phyloP scores from a whole-genome alignment of 2,888 invertebrate genomes.

The Fissipunctia ypsillon region DNA sequence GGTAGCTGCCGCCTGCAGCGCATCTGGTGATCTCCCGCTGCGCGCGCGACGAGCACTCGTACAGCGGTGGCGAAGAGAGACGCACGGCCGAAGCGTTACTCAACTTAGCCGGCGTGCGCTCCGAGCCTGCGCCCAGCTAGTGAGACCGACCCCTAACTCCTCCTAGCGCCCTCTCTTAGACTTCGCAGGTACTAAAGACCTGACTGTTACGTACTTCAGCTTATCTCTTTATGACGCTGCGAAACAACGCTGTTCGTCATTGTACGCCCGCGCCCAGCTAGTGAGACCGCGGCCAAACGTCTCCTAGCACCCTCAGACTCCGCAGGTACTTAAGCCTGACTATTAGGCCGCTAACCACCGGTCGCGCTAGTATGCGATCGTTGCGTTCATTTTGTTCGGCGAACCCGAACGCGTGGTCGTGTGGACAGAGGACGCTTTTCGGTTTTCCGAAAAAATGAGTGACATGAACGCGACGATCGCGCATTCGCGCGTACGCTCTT shows the following conservation, averaged over 20 bases:
- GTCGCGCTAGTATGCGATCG: not conserved
- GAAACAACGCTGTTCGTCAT: not conserved
- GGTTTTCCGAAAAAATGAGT: not conserved
- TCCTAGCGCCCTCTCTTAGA: not conserved
- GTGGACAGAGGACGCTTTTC: not conserved
- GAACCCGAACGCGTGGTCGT: not conserved
- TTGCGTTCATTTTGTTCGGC: not conserved
- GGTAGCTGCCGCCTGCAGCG: slow-evolving; percentile 85
- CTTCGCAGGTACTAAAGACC: not conserved
- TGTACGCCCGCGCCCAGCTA: slow-evolving; percentile 41
- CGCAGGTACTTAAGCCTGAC: not conserved
- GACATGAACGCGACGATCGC: no score
- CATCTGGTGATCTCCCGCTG: slow-evolving; percentile 94
- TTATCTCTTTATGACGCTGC: slow-evolving; percentile 1
- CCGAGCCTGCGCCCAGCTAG: slow-evolving; percentile 70
- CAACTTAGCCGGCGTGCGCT: slow-evolving; percentile 85
- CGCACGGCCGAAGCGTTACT: slow-evolving; percentile 89
- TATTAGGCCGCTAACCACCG: not conserved
- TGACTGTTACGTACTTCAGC: slow-evolving; percentile 19
- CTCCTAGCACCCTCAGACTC: not conserved
- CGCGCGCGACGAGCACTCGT: slow-evolving; percentile 98
- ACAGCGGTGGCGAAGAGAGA: slow-evolving; percentile 93
- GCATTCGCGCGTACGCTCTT: not conserved
- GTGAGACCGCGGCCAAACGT: not conserved
- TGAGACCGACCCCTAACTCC: not conserved